Evolutionary conservation across 1,140 invertebrate genomes (phyloP).

Genomic region (Copidosoma floridanum): DNA sequence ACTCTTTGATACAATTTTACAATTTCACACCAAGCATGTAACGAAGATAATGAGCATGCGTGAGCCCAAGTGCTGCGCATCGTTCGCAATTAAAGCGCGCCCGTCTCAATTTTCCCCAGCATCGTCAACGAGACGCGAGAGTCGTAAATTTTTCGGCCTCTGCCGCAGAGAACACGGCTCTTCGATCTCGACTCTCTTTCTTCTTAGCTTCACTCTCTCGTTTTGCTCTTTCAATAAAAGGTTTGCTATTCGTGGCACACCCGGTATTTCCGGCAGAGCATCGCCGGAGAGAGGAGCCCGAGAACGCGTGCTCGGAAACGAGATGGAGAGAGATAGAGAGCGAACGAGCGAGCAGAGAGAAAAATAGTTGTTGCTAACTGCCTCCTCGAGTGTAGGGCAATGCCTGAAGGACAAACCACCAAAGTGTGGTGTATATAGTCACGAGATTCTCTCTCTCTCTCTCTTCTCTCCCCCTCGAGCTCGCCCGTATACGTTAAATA

Average conservation of each 20-base stretch:
- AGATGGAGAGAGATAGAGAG: not conserved
- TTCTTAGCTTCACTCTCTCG: not conserved
- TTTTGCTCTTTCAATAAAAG: slow-evolving; percentile 25
- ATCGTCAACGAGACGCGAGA: not conserved
- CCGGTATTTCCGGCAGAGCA: slow-evolving; percentile 45
- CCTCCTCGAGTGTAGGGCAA: slow-evolving; percentile 41
- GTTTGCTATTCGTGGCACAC: slow-evolving; percentile 37
- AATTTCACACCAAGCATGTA: no score
- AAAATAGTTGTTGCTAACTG: slow-evolving; percentile 51
- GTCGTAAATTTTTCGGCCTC: slow-evolving; percentile 7
- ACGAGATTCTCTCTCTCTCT: slow-evolving; percentile 28
- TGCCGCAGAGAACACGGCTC: not conserved
- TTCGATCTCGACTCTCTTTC: not conserved
- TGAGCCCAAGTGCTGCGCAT: no score
- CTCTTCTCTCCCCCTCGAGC: no score
- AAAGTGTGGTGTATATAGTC: no score
- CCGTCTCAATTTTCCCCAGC: slow-evolving; percentile 6
- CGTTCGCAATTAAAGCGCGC: no score
- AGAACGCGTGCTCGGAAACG: no score
- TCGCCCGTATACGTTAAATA: no score
- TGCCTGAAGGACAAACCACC: slow-evolving; percentile 41
- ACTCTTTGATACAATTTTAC: no score
- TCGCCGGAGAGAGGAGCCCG: not conserved
- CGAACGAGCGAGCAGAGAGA: not conserved
- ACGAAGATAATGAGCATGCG: no score